A percentile compares a stretch with the other conserved stretches of the same genome.
Conservation (phyloP, 2,797 vertebrate species). For the Corythornis leucogaster region DNA sequence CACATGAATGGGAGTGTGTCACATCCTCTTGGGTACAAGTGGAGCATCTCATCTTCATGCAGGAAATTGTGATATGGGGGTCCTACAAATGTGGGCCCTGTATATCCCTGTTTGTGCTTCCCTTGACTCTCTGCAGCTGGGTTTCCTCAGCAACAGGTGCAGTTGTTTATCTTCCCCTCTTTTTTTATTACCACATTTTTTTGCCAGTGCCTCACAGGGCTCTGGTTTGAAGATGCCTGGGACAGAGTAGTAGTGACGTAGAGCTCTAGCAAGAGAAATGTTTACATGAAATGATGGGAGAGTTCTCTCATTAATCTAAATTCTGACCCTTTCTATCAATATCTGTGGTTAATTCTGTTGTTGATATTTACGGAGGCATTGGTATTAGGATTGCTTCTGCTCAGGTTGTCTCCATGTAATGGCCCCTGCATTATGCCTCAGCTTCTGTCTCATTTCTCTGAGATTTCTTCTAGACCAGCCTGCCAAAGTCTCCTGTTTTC, state of each 20-base stretch:
- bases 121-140: not conserved
- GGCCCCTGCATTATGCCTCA: not conserved
- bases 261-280: not conserved
- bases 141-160: not conserved
- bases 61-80: fast-evolving
- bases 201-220: not conserved
- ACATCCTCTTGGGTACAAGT: not conserved
- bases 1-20: not conserved
- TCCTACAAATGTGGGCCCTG: not conserved
- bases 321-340: not conserved
- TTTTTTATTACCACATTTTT: not conserved
- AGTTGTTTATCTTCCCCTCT: not conserved
- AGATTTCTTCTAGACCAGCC: not conserved
- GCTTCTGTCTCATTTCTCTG: not conserved
- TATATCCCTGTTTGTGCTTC: not conserved
- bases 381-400: not conserved
- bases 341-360: not conserved
- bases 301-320: not conserved
- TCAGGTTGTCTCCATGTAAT: not conserved
- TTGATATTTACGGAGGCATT: not conserved
- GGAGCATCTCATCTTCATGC: not conserved
- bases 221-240: not conserved
- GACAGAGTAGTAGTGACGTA: not conserved
- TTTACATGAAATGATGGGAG: not conserved
- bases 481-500: not conserved